A percentile compares a stretch with the other conserved stretches of the same genome.
These are phyloP conservation scores for Pristionchus arcanus DNA, from an alignment of 2,888 invertebrate genomes.

Conservation along the genomic window DNA sequence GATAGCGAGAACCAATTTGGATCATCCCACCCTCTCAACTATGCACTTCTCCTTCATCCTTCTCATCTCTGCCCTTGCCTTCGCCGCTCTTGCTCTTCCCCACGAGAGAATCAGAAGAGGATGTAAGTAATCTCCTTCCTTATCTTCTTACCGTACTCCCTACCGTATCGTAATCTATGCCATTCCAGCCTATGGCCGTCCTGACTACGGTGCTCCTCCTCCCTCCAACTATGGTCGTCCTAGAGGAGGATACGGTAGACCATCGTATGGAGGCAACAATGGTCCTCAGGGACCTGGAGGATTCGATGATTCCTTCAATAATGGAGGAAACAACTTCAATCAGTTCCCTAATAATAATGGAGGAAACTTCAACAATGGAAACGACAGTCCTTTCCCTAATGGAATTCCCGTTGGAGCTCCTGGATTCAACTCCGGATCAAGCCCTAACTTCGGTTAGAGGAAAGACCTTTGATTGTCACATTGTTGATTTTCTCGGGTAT, in stretches of 20 bases:
- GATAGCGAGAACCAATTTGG: background rate
- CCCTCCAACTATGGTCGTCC: constrained; percentile 21
- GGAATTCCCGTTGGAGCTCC: constrained; percentile 36
- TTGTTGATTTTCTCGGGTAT: constrained; percentile 40
- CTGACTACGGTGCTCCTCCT: constrained; percentile 5
- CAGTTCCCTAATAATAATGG: background rate
- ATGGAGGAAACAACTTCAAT: constrained; percentile 19
- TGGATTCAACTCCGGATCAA: constrained; percentile 16
- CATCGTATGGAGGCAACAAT: constrained; percentile 9
- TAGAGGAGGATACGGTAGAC: constrained; percentile 25
- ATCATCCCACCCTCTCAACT: constrained; percentile 1
- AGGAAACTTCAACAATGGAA: constrained; percentile 16
- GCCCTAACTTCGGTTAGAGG: background rate
- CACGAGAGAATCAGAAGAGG: constrained; percentile 34
- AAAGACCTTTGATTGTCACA: background rate
- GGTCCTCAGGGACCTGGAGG: background rate
- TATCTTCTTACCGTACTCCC: constrained; percentile 23
- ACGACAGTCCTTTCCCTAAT: constrained; percentile 18
- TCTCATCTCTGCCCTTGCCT: background rate
- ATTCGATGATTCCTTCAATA: constrained; percentile 16
- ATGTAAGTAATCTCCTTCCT: background rate
- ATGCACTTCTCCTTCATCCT: background rate
- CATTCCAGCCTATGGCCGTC: background rate
- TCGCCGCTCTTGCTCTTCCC: background rate
- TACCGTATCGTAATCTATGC: background rate